Evolutionary conservation across 2,888 invertebrate genomes (phyloP), one percentile per base, ranked within the genome.

Genomic region (Chironomus tentans): DNA sequence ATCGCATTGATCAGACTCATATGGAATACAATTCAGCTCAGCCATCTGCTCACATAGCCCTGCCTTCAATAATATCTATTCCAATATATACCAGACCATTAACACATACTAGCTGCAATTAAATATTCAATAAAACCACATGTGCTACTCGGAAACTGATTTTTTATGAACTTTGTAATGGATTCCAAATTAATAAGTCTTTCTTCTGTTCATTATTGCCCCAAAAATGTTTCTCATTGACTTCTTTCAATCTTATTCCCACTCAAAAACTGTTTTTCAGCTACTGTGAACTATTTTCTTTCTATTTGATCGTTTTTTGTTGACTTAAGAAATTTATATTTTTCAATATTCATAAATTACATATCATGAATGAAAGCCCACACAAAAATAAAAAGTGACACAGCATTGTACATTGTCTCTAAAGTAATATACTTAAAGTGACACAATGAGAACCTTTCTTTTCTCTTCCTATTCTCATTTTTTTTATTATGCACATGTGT

Each of bases 391-490:
- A 24, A 65, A 65, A 10, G 10, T 38, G 38, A 38, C 38, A 38
- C 38, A 65, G 21, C 24, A 24, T 65, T 24, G 21, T 62, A 62
- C 18, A 62, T 21, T 62, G 22, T 21, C 62, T 62, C 12, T 12
- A 21, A 13, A 24, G 24, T 13, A 22, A 65, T 24, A 21, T 18
- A 56, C 56, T 56, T 15, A 56, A 18, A 15, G 7, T 65, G 65
- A 65, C 65, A 65, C 65, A 65, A 65, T 21, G 65, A 65, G 65
- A 65, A 65, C 65, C 65, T 65, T 65, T 65, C 22, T 65, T 21
- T 65, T 65, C 24, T 65, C 13, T 65, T 65, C 21, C 13, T 65
- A 65, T 65, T 65, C 21, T 21, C 10, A 21, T 65, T 21, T 18
- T 65, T 10, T 65, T 65, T 65, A 7, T 18, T 24, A 65, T 24